A percentile compares a stretch with the other conserved stretches of the same genome.
Conservation (phyloP, 1,140 invertebrate species). For the Drosophila setifemur region DNA sequence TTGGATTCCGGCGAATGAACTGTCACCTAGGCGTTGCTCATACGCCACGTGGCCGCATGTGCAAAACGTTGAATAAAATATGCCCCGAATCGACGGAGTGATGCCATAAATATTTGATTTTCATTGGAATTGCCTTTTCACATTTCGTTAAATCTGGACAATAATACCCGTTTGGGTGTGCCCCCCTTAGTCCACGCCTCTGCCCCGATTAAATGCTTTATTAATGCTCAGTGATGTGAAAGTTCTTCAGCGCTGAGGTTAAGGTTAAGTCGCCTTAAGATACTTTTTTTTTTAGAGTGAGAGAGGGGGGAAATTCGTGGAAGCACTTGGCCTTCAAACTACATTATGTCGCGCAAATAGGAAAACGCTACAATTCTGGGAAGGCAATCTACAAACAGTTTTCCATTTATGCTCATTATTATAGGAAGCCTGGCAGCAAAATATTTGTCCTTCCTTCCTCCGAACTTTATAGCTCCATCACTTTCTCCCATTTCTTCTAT, state of each 20-base stretch:
- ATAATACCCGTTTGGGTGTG: slow-evolving; percentile 13
- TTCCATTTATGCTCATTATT: no score
- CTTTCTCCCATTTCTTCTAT: background rate
- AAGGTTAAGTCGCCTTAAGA: slow-evolving; percentile 24
- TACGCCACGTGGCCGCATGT: slow-evolving; percentile 29
- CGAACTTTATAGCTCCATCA: background rate
- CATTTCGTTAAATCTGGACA: slow-evolving; percentile 40
- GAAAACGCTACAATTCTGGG: no score
- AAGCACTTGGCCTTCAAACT: no score
- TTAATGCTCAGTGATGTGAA: slow-evolving; percentile 32
- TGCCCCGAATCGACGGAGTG: slow-evolving; percentile 3
- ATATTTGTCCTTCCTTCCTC: no score
- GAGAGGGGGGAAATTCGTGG: background rate
- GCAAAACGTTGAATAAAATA: slow-evolving; percentile 25
- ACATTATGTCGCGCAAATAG: no score
- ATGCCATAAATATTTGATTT: slow-evolving; percentile 42
- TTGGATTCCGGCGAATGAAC: no score
- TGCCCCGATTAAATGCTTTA: slow-evolving; percentile 18
- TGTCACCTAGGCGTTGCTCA: no score
- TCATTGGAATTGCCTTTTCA: slow-evolving; percentile 43
- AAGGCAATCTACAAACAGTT: no score
- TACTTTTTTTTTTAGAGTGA: background rate
- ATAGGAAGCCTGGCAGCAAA: no score
- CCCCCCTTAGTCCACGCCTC: background rate
- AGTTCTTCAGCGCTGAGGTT: slow-evolving; percentile 9